These are phyloP conservation scores for Scaptomyza hsui DNA, from an alignment of 1,140 invertebrate genomes.

Conservation along the genomic window DNA sequence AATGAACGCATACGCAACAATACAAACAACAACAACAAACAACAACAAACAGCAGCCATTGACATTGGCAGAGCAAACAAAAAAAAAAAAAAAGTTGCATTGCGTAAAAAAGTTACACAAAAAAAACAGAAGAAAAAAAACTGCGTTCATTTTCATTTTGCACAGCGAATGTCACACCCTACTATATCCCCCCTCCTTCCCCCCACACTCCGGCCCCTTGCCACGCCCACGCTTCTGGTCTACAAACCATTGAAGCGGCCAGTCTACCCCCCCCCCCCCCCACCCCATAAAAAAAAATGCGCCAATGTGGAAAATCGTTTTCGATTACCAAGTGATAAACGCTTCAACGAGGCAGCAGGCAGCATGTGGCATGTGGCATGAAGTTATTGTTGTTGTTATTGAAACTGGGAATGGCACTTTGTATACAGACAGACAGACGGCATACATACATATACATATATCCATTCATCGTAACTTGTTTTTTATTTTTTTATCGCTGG, in stretches of 20 bases:
- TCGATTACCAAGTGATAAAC: constrained; percentile 39
- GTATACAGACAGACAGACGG: background rate
- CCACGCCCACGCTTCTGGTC: background rate
- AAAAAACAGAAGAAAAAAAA: too few species aligned
- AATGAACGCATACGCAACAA: constrained; percentile 32
- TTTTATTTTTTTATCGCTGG: background rate
- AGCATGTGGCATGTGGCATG: too few species aligned
- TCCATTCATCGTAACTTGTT: background rate
- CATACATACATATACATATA: background rate
- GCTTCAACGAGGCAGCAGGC: too few species aligned
- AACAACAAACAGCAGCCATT: constrained; percentile 34
- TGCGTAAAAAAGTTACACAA: constrained; percentile 39
- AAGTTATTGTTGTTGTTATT: background rate
- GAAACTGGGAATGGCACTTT: constrained; percentile 4
- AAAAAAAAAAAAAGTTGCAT: too few species aligned
- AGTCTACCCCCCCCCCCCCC: background rate
- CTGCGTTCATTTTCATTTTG: constrained; percentile 47
- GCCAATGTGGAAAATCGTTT: constrained; percentile 64
- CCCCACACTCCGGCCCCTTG: background rate
- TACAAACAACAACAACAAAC: constrained; percentile 15
- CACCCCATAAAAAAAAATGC: constrained; percentile 13
- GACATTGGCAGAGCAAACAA: constrained; percentile 42
- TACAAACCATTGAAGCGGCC: constrained; percentile 28
- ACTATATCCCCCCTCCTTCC: constrained; percentile 12
- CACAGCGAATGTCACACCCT: constrained; percentile 57